Evolutionary conservation across 2,888 invertebrate genomes (phyloP).

Genomic region (Hipparchia sbordonii): DNA sequence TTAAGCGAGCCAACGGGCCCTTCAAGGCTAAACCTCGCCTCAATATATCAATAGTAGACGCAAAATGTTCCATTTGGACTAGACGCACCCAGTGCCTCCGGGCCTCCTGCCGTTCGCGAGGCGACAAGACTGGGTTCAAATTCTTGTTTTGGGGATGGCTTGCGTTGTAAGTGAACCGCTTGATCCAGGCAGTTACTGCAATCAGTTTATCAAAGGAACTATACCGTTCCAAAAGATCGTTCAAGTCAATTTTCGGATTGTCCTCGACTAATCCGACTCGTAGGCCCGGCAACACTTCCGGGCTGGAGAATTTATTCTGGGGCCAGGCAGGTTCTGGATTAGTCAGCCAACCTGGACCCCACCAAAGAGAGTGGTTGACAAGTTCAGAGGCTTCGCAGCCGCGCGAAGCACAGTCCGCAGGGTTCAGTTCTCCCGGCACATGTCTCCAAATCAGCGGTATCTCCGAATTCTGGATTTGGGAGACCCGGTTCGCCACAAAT

Average conservation of each 20-base stretch:
- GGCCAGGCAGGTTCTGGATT: neutral
- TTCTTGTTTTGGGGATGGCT: neutral
- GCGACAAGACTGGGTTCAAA: neutral
- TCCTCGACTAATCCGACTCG: neutral
- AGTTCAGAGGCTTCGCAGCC: neutral
- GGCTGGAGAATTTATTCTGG: neutral
- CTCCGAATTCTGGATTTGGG: neutral
- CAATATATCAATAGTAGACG: neutral
- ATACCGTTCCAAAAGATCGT: neutral
- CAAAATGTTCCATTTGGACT: neutral
- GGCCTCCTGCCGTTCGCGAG: neutral
- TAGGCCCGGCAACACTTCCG: neutral
- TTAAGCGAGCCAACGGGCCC: neutral
- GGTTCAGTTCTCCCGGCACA: neutral
- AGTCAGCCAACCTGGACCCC: neutral
- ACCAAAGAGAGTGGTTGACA: neutral
- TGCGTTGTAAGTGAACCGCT: neutral
- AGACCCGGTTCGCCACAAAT: neutral
- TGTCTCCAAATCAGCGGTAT: neutral
- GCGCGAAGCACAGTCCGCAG: neutral
- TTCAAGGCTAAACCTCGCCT: neutral
- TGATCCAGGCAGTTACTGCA: neutral
- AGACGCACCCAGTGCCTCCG: neutral
- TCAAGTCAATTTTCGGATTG: neutral
- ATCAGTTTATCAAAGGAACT: slow-evolving; percentile 2